Base-by-base conservation (phyloP, 1,140 invertebrate genomes). In the Triops cancriformis region DNA sequence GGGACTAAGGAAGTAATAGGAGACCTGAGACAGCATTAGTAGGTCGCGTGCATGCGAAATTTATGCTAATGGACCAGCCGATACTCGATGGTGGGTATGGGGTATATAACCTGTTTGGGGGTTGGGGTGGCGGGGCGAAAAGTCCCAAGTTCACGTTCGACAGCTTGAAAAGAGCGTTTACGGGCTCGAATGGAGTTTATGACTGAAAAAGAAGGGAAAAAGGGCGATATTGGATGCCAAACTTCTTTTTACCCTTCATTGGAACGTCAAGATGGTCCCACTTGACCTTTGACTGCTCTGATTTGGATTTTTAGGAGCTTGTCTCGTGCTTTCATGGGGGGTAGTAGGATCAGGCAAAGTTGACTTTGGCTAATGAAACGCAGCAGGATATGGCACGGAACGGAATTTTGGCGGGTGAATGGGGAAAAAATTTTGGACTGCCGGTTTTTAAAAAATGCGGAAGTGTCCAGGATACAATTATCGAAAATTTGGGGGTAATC, bases 181-280 rank as follows among this genome's bases (percentile, higher is more conserved):
- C 51, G 10, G 10, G 51, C 51, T 64, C 10, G 51, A 14, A 64
- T 23, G 51, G 51, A 14, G 5, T 64, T 64, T 64, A 64, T 64
- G 51, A 23, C 51, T 64, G 14, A 64, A 64, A 64, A 64, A 18
- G 43, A 45, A 5, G 51, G n/a, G 18, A 64, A 64, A 64, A 64
- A 18, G 51, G 51, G 51, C 14, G 51, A 64, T 64, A 64, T 64
- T 64, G 51, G 51, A 64, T 64, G 51, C 51, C 51, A 64, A 64
- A 64, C n/a, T 18, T 64, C 51, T 64, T 64, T 64, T 64, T 64
- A 64, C 51, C 51, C 51, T 64, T 64, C 51, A 64, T 64, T 64
- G 51, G 51, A 64, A 64, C 51, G 51, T 64, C 51, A 64, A 64
- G 51, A 64, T 64, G 51, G 51, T 64, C 51, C 51, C 51, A 64